Conservation (phyloP, 2,113 vertebrate genomes). For the Synchiropus splendidus region DNA sequence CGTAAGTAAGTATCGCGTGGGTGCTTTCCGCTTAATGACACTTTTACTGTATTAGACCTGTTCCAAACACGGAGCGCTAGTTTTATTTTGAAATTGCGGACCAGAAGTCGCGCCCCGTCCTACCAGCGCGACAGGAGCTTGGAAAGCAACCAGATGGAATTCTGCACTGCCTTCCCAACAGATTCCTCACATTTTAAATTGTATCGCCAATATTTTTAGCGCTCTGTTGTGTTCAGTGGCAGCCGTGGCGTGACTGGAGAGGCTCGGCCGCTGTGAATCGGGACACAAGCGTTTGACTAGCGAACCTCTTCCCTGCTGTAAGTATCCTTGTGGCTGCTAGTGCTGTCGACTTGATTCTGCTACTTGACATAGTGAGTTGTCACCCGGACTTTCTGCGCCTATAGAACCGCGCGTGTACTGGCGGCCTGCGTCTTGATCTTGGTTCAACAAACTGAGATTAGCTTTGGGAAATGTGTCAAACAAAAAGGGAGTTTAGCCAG, state of each 20-base stretch:
- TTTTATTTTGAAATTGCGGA: constrained; percentile 2
- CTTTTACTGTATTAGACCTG: too few species aligned
- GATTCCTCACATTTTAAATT: constrained; percentile 56
- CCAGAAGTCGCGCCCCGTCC: neutral
- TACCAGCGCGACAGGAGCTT: constrained; percentile 3
- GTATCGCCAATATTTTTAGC: constrained; percentile 64
- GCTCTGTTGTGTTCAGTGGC: constrained; percentile 57
- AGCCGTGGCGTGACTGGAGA: constrained; percentile 37
- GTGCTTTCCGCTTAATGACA: too few species aligned
- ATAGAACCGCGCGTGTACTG: too few species aligned
- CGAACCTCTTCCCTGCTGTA: constrained; percentile 40
- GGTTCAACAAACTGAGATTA: constrained; percentile 24
- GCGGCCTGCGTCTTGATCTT: too few species aligned
- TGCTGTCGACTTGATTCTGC: constrained; percentile 10
- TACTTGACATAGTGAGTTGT: too few species aligned
- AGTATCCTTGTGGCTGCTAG: constrained; percentile 36
- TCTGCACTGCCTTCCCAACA: constrained; percentile 53
- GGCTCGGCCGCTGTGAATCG: constrained; percentile 49
- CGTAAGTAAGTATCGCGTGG: too few species aligned
- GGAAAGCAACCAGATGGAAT: constrained; percentile 51
- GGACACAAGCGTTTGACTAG: constrained; percentile 35
- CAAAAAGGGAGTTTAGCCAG: constrained; percentile 36
- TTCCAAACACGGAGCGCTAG: too few species aligned
- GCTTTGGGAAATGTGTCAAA: constrained; percentile 36
- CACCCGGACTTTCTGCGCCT: too few species aligned